A percentile compares a stretch with the other conserved stretches of the same genome.
Evolutionary conservation across 2,888 invertebrate species (phyloP).

Genomic region (Lepas anatifera): DNA sequence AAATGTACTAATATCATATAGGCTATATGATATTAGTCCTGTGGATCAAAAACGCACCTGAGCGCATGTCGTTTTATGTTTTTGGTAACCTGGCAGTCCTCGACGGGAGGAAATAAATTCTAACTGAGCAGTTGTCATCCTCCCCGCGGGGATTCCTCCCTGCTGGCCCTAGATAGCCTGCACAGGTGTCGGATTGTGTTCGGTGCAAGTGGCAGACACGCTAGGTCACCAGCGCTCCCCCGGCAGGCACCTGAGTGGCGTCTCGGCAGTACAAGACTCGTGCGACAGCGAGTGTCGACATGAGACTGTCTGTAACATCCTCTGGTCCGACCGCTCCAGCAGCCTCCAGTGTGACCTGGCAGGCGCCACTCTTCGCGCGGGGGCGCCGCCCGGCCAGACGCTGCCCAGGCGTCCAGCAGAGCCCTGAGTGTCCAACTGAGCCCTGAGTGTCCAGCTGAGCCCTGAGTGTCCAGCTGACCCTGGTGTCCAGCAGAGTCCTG

Average conservation of each 20-base stretch:
- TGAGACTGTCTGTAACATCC: not conserved
- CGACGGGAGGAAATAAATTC: too few species aligned
- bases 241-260: not conserved
- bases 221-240: not conserved
- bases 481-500: too few species aligned
- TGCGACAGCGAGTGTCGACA: not conserved
- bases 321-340: not conserved
- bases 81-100: too few species aligned
- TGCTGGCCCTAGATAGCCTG: not conserved
- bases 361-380: not conserved
- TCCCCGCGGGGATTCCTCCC: not conserved
- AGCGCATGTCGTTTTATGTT: too few species aligned
- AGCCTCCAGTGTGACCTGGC: not conserved
- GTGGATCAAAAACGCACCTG: too few species aligned
- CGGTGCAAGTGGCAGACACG: not conserved
- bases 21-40: too few species aligned
- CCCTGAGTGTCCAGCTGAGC: too few species aligned
- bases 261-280: not conserved
- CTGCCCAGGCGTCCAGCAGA: too few species aligned
- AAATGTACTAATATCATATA: too few species aligned
- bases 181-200: not conserved
- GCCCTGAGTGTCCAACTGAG: too few species aligned
- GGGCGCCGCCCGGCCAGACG: not conserved
- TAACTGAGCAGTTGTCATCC: not conserved
- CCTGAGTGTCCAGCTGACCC: too few species aligned